These are phyloP conservation scores for Apis dorsata DNA, from an alignment of 1,140 invertebrate genomes.

Conservation along the genomic window DNA sequence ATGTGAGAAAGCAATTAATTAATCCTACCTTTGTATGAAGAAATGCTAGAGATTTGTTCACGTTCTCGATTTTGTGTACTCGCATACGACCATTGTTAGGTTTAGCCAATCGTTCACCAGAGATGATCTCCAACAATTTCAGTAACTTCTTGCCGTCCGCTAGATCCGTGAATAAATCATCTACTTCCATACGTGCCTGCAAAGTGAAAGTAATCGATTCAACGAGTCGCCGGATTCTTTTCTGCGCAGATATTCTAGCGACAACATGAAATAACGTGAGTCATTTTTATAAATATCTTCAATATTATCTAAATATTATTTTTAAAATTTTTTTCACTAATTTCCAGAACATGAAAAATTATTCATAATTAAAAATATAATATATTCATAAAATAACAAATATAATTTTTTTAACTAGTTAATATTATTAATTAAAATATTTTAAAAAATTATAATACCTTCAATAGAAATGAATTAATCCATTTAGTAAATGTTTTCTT, in stretches of 20 bases:
- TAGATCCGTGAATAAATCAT: conserved; percentile 97
- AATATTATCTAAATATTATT: background rate
- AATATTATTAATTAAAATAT: background rate
- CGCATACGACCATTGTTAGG: conserved; percentile 98
- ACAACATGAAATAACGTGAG: background rate
- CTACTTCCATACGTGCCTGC: conserved; percentile 96
- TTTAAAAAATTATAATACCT: conserved; percentile 82
- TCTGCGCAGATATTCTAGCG: background rate
- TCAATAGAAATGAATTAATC: conserved; percentile 99
- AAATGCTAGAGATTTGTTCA: conserved; percentile 98
- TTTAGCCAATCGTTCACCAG: conserved; percentile 97
- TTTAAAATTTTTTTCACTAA: background rate
- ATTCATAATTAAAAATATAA: background rate
- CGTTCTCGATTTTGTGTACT: conserved; percentile 99
- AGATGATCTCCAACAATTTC: conserved; percentile 99
- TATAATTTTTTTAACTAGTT: background rate
- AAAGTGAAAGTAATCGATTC: conserved; percentile 21
- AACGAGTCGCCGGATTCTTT: background rate
- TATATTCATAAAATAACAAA: background rate
- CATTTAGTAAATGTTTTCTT: conserved; percentile 99
- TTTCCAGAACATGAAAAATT: too few relatives aligned
- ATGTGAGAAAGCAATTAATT: background rate
- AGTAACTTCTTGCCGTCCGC: conserved; percentile 97
- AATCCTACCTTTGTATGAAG: conserved; percentile 94
- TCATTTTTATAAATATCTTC: background rate